phyloP scores from a whole-genome alignment of 23 tunicate species.

The Botrylloides violaceus region DNA sequence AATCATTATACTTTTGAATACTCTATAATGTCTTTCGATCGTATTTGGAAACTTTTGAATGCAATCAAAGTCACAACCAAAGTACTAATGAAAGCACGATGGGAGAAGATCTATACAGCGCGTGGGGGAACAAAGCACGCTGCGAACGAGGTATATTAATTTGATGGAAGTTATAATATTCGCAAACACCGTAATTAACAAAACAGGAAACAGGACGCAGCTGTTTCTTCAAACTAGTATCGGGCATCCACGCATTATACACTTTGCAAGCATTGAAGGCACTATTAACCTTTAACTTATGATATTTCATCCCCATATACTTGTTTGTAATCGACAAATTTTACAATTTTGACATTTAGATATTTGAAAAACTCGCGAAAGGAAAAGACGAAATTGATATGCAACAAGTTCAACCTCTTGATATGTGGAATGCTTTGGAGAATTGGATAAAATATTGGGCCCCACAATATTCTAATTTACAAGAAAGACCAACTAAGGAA shows the following conservation, averaged over 20 bases:
- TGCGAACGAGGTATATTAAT: background rate
- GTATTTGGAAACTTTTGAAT: slow-evolving; percentile 8
- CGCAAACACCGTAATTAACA: no score
- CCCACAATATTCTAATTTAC: slow-evolving; percentile 22
- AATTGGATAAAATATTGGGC: slow-evolving; percentile 36
- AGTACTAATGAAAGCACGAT: background rate
- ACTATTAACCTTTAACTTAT: no score
- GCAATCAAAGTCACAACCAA: background rate
- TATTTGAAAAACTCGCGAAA: background rate
- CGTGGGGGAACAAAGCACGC: background rate
- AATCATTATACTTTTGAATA: slow-evolving; percentile 48
- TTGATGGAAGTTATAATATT: no score
- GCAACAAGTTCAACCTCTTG: background rate
- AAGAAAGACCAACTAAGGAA: slow-evolving; percentile 9
- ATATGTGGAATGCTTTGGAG: slow-evolving; percentile 20
- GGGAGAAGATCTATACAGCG: background rate
- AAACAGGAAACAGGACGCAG: no score
- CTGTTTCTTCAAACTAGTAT: no score
- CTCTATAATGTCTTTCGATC: slow-evolving; percentile 32
- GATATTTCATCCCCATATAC: no score
- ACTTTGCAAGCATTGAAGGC: no score
- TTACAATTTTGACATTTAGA: background rate
- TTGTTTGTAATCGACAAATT: no score
- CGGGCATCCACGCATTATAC: no score
- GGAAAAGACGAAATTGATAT: background rate